phyloP scores from a whole-genome alignment of 2,888 invertebrate species.

The Heterodera filipjevi region DNA sequence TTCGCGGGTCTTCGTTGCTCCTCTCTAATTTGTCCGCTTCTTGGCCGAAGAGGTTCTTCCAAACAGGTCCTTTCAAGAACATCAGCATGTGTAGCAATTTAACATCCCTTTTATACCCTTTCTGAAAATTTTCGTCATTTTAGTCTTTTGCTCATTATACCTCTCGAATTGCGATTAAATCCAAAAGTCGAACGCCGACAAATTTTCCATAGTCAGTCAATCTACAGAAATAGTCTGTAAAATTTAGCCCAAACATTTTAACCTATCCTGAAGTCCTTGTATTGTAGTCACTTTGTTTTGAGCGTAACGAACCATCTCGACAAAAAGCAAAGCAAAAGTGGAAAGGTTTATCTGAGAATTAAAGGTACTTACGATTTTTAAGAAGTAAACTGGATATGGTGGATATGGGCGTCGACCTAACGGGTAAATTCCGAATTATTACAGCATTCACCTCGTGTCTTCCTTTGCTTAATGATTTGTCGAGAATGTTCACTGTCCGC shows the following conservation, averaged over 20 bases:
- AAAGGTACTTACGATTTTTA: neutral
- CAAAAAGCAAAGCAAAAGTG: slow-evolving; percentile 89
- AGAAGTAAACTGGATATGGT: too few species aligned
- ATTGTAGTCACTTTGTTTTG: slow-evolving; percentile 86
- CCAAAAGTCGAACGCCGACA: slow-evolving; percentile 89
- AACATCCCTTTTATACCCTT: slow-evolving; percentile 83
- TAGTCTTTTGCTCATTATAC: neutral
- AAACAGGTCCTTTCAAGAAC: slow-evolving; percentile 91
- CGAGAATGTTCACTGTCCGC: slow-evolving; percentile 55
- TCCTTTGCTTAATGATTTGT: slow-evolving; percentile 62
- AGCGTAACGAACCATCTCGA: slow-evolving; percentile 96
- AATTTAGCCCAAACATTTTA: slow-evolving; percentile 9
- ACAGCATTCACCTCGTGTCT: slow-evolving; percentile 53
- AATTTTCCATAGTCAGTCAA: slow-evolving; percentile 90
- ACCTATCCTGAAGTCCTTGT: slow-evolving; percentile 88
- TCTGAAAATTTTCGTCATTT: slow-evolving; percentile 57
- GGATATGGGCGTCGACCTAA: too few species aligned
- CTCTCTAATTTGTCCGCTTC: slow-evolving; percentile 98
- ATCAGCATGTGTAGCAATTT: slow-evolving; percentile 87
- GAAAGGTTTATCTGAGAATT: slow-evolving; percentile 56
- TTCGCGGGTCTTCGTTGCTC: slow-evolving; percentile 95
- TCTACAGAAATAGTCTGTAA: slow-evolving; percentile 69
- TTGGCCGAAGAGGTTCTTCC: slow-evolving; percentile 96
- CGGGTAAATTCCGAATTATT: too few species aligned
- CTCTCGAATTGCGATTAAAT: slow-evolving; percentile 89